Base-by-base conservation (phyloP, 2,797 vertebrate species). In the Sebastes trivittatus region DNA sequence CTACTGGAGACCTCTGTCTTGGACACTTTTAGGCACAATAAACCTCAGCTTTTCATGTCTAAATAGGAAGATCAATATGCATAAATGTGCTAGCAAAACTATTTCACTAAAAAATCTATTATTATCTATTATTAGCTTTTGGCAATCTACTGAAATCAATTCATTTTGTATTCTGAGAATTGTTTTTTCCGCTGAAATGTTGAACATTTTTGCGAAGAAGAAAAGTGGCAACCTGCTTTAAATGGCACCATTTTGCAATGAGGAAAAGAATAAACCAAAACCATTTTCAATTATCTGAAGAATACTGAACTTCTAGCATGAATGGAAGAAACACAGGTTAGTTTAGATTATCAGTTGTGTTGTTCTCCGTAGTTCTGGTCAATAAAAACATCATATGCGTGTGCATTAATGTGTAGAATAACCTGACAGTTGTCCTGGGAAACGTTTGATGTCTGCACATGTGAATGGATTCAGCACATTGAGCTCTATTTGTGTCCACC, bases 401-500 rank as follows among this genome's bases (percentile, higher is more conserved):
- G 13, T 66, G 62, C 25, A 10, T 54, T 30, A 32, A 49, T 18
- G 30, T 29, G 22, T 25, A 64, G 10, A 30, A 77, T 5, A 69
- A 61, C 23, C 23, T 23, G 23, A 23, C 23, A 23, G 23, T 23
- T 23, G 23, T 23, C 22, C 36, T 34, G 29, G 34, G 32, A 66
- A 52, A 36, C 32, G 3, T 81, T 23, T 76, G 68, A 78, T 46
- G 60, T 71, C 49, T 85, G 72, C 69, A 77, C 64, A 27, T 65
- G 80, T 69, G 20, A 77, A 80, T n/a, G 16, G 13, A 75, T 52
- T 55, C 62, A 14, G 55, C 58, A 52, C 36, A 38, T 8, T 7
- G 38, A 86, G 63, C 34, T 78, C 36, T 80, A 30, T 75, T 75
- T 76, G 27, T 54, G 67, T 76, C 67, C 71, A 20, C 20, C 27